These are phyloP conservation scores for Helicoverpa assulta DNA, from an alignment of 2,888 invertebrate species.

Conservation along the genomic window DNA sequence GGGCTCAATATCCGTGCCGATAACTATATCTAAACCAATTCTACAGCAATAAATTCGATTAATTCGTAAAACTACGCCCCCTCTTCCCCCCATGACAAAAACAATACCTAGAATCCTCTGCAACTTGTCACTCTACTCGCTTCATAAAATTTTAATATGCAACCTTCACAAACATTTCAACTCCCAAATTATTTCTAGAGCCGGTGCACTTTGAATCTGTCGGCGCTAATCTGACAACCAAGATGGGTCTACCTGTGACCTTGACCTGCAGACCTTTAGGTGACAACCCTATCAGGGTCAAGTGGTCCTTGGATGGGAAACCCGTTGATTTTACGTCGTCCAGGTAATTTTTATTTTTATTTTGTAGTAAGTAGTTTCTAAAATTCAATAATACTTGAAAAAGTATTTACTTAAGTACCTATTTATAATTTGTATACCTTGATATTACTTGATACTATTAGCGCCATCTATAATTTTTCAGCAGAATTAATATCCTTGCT, in stretches of 20 bases:
- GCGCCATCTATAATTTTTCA: conserved; percentile 24
- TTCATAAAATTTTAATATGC: background rate
- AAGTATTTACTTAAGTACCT: background rate
- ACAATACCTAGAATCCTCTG: too few species aligned
- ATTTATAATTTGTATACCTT: too few species aligned
- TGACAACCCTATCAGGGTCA: conserved; percentile 95
- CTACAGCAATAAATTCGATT: too few species aligned
- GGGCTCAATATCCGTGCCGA: too few species aligned
- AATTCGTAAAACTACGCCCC: too few species aligned
- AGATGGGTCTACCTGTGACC: conserved; percentile 93
- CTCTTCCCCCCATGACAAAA: too few species aligned
- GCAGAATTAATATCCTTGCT: background rate
- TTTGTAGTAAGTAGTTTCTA: too few species aligned
- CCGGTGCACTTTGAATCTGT: conserved; percentile 94
- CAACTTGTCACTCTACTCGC: too few species aligned
- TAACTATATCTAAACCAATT: too few species aligned
- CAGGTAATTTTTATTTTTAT: conserved; percentile 70
- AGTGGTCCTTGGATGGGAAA: conserved; percentile 94
- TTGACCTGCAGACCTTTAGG: conserved; percentile 94
- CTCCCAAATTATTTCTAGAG: conserved; percentile 86
- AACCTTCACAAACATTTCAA: conserved; percentile 22
- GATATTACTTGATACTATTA: background rate
- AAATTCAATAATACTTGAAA: background rate
- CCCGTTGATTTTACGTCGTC: conserved; percentile 90
- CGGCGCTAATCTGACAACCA: conserved; percentile 93